These are phyloP conservation scores for Caenorhabditis macrosperma DNA, from an alignment of 2,888 invertebrate genomes.

Conservation along the genomic window DNA sequence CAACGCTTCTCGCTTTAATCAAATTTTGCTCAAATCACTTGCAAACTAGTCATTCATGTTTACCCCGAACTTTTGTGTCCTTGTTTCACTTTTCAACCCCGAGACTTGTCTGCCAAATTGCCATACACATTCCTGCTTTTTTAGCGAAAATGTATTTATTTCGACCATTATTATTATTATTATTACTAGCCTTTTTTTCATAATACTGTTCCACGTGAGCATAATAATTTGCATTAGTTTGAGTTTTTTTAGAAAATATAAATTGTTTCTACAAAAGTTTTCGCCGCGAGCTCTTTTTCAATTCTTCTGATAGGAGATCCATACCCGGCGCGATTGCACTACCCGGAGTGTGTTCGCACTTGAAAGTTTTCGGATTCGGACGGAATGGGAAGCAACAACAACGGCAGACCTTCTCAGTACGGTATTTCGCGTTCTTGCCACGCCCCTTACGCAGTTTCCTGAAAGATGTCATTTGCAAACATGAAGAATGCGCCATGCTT, in stretches of 20 bases:
- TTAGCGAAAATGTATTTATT: slow-evolving; percentile 43
- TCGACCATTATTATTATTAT: slow-evolving; percentile 4
- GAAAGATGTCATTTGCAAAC: too few species aligned
- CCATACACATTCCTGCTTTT: slow-evolving; percentile 42
- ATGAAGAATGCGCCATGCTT: too few species aligned
- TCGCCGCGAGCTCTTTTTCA: not conserved
- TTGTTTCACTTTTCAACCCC: slow-evolving; percentile 7
- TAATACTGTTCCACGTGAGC: slow-evolving; percentile 32
- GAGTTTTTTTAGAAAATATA: not conserved
- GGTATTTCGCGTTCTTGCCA: slow-evolving; percentile 64
- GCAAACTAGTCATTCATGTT: slow-evolving; percentile 16
- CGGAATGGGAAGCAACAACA: slow-evolving; percentile 79
- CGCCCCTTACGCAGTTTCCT: slow-evolving; percentile 64
- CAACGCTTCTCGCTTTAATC: slow-evolving; percentile 76
- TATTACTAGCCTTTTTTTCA: slow-evolving; percentile 39
- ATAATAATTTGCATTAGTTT: slow-evolving; percentile 25
- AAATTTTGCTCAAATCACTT: slow-evolving; percentile 15
- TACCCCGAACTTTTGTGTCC: not conserved
- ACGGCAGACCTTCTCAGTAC: slow-evolving; percentile 75
- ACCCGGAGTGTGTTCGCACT: slow-evolving; percentile 75
- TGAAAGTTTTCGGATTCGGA: slow-evolving; percentile 78
- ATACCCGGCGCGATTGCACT: slow-evolving; percentile 74
- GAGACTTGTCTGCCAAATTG: slow-evolving; percentile 16
- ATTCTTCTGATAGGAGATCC: slow-evolving; percentile 58
- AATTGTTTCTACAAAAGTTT: not conserved